Evolutionary conservation across 2,888 invertebrate genomes (phyloP).

Genomic region (Zonitis immaculata): DNA sequence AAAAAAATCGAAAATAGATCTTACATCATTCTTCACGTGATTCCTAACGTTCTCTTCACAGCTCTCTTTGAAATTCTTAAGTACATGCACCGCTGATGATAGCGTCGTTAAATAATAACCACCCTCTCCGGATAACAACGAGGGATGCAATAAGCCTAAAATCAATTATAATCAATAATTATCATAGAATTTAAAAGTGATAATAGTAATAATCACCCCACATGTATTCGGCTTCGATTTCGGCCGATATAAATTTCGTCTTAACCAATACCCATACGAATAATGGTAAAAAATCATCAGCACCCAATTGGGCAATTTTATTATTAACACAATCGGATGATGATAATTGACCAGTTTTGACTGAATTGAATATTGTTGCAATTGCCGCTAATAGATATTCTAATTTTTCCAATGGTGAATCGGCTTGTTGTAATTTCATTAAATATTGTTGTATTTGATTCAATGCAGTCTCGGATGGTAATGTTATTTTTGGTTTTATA

Average conservation of each 20-base stretch:
- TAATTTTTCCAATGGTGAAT: slow-evolving; percentile 88
- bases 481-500: slow-evolving; percentile 66
- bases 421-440: slow-evolving; percentile 80
- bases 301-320: slow-evolving; percentile 59
- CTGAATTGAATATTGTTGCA: slow-evolving; percentile 79
- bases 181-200: neutral
- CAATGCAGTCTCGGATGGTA: slow-evolving; percentile 71
- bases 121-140: slow-evolving; percentile 85
- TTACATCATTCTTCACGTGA: slow-evolving; percentile 46
- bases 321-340: slow-evolving; percentile 52
- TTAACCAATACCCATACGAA: slow-evolving; percentile 89
- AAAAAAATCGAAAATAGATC: slow-evolving; percentile 19
- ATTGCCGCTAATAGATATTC: slow-evolving; percentile 87
- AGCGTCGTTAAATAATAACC: slow-evolving; percentile 93
- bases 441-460: slow-evolving; percentile 75
- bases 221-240: slow-evolving; percentile 95
- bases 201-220: slow-evolving; percentile 56
- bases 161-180: slow-evolving; percentile 3
- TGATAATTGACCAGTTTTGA: slow-evolving; percentile 56
- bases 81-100: slow-evolving; percentile 85
- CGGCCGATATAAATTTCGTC: slow-evolving; percentile 84
- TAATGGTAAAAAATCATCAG: slow-evolving; percentile 87
- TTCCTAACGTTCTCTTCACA: slow-evolving; percentile 42
- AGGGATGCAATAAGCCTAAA: slow-evolving; percentile 74
- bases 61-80: slow-evolving; percentile 60